These are phyloP conservation scores for Microtus richardsoni DNA, from an alignment of 2,113 vertebrate genomes.

Conservation along the genomic window DNA sequence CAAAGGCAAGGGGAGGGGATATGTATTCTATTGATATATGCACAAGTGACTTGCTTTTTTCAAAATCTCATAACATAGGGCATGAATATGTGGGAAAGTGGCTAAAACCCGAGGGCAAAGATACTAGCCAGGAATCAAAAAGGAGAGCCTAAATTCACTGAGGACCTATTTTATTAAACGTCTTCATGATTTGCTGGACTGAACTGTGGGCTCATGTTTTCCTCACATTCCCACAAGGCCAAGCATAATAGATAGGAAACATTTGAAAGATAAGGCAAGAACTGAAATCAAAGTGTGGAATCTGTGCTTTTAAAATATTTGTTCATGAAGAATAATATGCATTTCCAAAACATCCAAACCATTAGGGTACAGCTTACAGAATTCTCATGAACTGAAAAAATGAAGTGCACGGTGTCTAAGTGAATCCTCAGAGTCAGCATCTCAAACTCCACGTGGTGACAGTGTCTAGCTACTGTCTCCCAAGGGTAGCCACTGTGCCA, in stretches of 20 bases:
- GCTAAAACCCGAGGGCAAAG: background rate
- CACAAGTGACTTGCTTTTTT: background rate
- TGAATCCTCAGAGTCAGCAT: background rate
- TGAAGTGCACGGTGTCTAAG: background rate
- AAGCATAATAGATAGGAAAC: background rate
- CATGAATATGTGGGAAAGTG: background rate
- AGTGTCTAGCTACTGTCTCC: background rate
- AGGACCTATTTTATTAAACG: slow-evolving; percentile 7
- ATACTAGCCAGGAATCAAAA: background rate
- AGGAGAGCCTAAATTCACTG: background rate
- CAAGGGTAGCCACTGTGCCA: background rate
- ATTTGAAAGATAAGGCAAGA: background rate
- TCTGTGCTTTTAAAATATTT: background rate
- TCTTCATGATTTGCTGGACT: background rate
- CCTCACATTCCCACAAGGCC: background rate
- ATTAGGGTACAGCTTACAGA: background rate
- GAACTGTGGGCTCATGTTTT: background rate
- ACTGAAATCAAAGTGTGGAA: background rate
- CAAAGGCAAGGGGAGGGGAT: background rate
- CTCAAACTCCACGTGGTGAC: background rate
- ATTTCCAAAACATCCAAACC: background rate
- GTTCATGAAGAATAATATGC: background rate
- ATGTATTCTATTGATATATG: background rate
- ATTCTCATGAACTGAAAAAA: background rate
- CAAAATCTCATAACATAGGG: background rate